Base-by-base conservation (phyloP, 2,888 invertebrate genomes). In the Platypus cylindrus region DNA sequence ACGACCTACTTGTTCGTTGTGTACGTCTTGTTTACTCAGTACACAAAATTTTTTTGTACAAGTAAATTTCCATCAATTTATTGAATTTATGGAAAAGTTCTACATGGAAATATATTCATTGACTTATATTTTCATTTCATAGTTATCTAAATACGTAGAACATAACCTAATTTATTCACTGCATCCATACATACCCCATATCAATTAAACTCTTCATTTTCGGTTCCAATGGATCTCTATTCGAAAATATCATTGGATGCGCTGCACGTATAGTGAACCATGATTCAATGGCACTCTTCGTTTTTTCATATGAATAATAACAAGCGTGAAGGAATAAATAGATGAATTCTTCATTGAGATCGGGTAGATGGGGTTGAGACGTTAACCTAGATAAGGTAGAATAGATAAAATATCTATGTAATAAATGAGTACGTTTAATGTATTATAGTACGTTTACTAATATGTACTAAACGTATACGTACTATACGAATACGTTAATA, bases 261-360 rank as follows among this genome's bases (percentile, higher is more conserved):
- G 65, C 68, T 1, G 69, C 65, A 24, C 74, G 61, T 11, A 75
- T 57, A 1, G 72, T 71, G 61, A 73, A 75, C 44, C 65, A 66
- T 26, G 52, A 52, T 40, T 68, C 67, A 23, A 67, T 64, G 18
- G 65, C 59, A 36, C 54, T 58, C 46, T 67, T 67, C 2, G 68
- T 62, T 39, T 58, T 60, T 23, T 65, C 64, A 8, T 60, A 49
- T 27, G 64, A 59, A 48, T 62, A 67, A 45, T 61, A 63, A 41
- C 64, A 65, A 37, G 75, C 74, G 59, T 77, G 75, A 5, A 76
- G 64, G 58, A 78, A 78, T 44, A 76, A 59, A 47, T 70, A 60
- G 39, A 76, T 60, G 58, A 69, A 74, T 46, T 77, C 75, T 48
- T 75, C 75, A 1, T 71, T 67, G 44, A 74, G 67, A 47, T 68